Base-by-base conservation (phyloP, 92 coral and sea anemone genomes). In the Actinostola sp. region DNA sequence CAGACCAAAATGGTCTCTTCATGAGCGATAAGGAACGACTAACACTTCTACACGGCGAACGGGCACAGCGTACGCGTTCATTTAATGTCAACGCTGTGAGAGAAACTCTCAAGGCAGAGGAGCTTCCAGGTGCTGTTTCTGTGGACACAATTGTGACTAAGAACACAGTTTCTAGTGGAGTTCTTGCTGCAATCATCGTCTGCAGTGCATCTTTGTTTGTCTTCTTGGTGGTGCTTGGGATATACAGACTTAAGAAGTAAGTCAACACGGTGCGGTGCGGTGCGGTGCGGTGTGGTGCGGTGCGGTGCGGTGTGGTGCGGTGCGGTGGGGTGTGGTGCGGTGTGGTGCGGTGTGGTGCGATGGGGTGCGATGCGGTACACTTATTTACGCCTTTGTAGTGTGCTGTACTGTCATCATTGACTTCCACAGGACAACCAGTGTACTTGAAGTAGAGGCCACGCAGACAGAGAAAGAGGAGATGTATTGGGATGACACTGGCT, bases 401-500 rank as follows among this genome's bases (percentile, higher is more conserved):
- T n/a, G n/a, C n/a, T n/a, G n/a, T n/a, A n/a, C n/a, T n/a, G n/a
- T n/a, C n/a, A n/a, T n/a, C n/a, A n/a, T n/a, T n/a, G n/a, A n/a
- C n/a, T n/a, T 66, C 75, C 46, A 24, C 63, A 85, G 94, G 72
- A 43, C 70, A 1, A 70, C 83, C 24, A 30, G 73, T 17, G 77
- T 51, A 8, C 78, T 75, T 30, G 85, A 88, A 55, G 92, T 90
- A 17, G 85, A 78, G 31, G 77, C 97, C 1, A 71, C 88, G 15
- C 76, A 67, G 21, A 73, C 60, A 8, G 92, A 87, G 42, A 83
- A 84, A 70, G 92, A 79, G 20, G 98, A 94, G 78, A 63, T 90
- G 88, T 90, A 90, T 85, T 90, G 97, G 97, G 97, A 90, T 30
- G 97, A 90, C 83, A 89, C 88, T 23, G 98, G 96, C 10, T 80